Conservation (phyloP, 2,888 invertebrate genomes). For the Panopea generosa region DNA sequence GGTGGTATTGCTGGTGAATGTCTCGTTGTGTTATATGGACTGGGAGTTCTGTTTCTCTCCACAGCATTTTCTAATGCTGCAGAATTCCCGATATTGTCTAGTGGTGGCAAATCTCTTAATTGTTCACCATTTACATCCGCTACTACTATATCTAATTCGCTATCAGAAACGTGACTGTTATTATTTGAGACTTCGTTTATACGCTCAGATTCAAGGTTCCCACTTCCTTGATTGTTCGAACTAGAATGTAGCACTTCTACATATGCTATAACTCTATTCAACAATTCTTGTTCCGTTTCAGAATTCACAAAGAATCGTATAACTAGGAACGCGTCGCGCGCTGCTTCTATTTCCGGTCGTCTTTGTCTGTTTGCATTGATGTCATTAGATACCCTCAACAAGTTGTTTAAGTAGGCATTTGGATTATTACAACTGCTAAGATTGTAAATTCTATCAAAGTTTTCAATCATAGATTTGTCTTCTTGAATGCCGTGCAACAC, state of each 20-base stretch:
- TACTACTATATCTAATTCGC: no score
- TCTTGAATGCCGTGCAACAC: conserved; percentile 4
- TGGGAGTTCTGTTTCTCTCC: no score
- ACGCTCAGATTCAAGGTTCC: conserved; percentile 40
- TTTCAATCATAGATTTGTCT: conserved; percentile 20
- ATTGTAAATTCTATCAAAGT: conserved; percentile 8
- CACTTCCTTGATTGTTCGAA: conserved; percentile 4
- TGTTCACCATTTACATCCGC: no score
- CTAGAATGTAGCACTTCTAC: conserved; percentile 55
- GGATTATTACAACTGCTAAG: background rate
- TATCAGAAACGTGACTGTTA: no score
- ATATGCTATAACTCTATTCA: conserved; percentile 38
- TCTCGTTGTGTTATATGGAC: no score
- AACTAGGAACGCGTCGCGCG: conserved; percentile 51
- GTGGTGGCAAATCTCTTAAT: no score
- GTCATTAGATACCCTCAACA: conserved; percentile 7
- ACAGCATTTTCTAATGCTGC: no score
- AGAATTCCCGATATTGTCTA: no score
- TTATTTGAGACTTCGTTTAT: conserved; percentile 26
- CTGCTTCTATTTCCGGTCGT: conserved; percentile 21
- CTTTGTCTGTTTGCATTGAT: conserved; percentile 10
- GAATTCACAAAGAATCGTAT: conserved; percentile 56
- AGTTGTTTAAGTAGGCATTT: conserved; percentile 10
- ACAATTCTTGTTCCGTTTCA: conserved; percentile 40
- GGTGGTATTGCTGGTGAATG: no score